Conservation (phyloP, 2,888 invertebrate species). For the Rutpela maculata region DNA sequence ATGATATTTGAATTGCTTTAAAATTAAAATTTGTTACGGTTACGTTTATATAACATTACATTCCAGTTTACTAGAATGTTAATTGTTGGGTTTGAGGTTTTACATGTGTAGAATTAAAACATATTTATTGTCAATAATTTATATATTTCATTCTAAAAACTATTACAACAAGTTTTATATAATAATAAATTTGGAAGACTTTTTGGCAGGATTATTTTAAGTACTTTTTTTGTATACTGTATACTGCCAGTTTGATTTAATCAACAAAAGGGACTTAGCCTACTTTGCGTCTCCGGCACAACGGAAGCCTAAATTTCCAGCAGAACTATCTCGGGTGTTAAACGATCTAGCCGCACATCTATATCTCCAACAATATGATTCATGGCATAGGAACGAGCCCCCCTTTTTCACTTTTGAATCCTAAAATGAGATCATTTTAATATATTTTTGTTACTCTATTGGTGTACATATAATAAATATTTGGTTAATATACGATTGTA, state of each 20-base stretch:
- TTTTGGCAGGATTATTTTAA: conserved; percentile 64
- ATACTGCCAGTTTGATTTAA: conserved; percentile 51
- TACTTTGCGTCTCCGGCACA: conserved; percentile 80
- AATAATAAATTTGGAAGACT: conserved; percentile 65
- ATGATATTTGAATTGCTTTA: conserved; percentile 3
- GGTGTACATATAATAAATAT: conserved; percentile 48
- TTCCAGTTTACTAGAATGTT: conserved; percentile 34
- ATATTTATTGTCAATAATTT: conserved; percentile 44
- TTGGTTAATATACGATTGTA: conserved; percentile 33
- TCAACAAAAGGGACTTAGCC: conserved; percentile 24
- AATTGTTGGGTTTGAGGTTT: conserved; percentile 24
- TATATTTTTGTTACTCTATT: conserved; percentile 58
- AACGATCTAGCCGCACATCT: conserved; percentile 95
- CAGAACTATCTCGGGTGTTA: conserved; percentile 95
- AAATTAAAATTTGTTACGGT: neutral
- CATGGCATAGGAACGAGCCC: conserved; percentile 94
- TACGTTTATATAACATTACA: conserved; percentile 27
- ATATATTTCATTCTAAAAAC: conserved; percentile 42
- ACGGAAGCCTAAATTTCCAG: conserved; percentile 94
- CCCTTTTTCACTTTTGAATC: conserved; percentile 95
- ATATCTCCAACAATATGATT: conserved; percentile 94
- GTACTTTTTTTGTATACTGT: conserved; percentile 48
- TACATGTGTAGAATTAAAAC: conserved; percentile 13
- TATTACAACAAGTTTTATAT: conserved; percentile 46
- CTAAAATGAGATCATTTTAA: conserved; percentile 67